A percentile compares a stretch with the other conserved stretches of the same genome.
Evolutionary conservation across 2,797 vertebrate genomes (phyloP).

Genomic region (Otus scops): DNA sequence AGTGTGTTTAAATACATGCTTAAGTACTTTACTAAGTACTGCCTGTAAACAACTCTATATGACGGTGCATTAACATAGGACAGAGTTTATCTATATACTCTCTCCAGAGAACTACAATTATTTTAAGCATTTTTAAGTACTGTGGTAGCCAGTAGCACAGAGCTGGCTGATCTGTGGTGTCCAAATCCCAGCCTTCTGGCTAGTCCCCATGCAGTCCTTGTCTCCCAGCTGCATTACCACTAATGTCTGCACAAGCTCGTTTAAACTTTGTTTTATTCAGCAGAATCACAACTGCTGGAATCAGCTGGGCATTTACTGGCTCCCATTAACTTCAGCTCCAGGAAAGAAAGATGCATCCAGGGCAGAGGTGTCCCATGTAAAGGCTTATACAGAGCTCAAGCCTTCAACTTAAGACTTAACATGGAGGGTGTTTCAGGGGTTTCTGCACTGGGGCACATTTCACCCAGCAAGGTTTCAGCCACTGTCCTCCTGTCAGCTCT

Average conservation of each 20-base stretch:
- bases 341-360: neutral
- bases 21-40: slow-evolving; percentile 49
- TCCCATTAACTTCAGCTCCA: neutral
- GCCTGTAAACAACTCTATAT: slow-evolving; percentile 32
- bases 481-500: neutral
- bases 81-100: neutral
- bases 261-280: slow-evolving; percentile 33
- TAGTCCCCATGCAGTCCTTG: neutral
- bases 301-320: neutral
- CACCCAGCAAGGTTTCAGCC: neutral
- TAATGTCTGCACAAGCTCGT: neutral
- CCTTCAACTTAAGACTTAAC: neutral
- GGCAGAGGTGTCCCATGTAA: neutral
- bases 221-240: neutral
- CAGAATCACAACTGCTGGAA: neutral
- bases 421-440: neutral
- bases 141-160: neutral
- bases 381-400: neutral
- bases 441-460: neutral
- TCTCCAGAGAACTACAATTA: neutral
- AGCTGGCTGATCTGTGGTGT: neutral
- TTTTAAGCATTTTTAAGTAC: slow-evolving; percentile 14
- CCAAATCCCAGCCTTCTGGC: neutral
- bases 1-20: slow-evolving; percentile 57
- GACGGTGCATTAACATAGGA: slow-evolving; percentile 8